A percentile compares a stretch with the other conserved stretches of the same genome.
Conservation (phyloP, 1,140 invertebrate genomes). For the Nilaparvata lugens region DNA sequence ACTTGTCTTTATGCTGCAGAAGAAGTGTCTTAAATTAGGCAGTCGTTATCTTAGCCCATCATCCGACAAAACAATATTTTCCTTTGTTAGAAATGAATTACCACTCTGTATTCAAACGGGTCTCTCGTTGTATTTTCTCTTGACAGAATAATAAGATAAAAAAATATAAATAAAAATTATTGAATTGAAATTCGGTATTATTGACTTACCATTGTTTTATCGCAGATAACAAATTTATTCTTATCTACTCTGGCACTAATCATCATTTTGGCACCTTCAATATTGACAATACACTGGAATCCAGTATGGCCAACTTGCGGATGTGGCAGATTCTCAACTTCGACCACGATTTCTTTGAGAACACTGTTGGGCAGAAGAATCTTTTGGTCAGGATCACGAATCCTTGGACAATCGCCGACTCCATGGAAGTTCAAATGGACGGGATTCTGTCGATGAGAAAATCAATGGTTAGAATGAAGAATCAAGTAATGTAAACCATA, state of each 20-base stretch:
- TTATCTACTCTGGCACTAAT: constrained; percentile 76
- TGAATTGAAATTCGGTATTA: too few relatives aligned
- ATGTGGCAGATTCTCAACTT: constrained; percentile 83
- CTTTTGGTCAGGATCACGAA: constrained; percentile 50
- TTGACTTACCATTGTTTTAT: constrained; percentile 62
- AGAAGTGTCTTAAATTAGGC: too few relatives aligned
- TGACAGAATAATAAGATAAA: too few relatives aligned
- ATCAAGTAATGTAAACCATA: too few relatives aligned
- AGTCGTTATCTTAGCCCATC: too few relatives aligned
- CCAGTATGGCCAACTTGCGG: constrained; percentile 76
- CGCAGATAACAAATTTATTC: constrained; percentile 76
- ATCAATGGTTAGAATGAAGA: too few relatives aligned
- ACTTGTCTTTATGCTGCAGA: too few relatives aligned
- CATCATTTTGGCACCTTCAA: constrained; percentile 81
- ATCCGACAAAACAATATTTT: too few relatives aligned
- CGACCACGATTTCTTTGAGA: constrained; percentile 75
- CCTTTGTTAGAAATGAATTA: too few relatives aligned
- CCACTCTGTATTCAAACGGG: too few relatives aligned
- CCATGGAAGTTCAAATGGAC: constrained; percentile 60
- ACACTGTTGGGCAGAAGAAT: constrained; percentile 81
- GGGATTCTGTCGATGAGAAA: constrained; percentile 49
- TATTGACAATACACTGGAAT: constrained; percentile 84
- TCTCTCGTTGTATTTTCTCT: too few relatives aligned
- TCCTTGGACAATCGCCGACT: constrained; percentile 68
- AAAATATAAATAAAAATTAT: too few relatives aligned